Conservation (phyloP, 2,888 invertebrate genomes). For the Leucophenga maculata region DNA sequence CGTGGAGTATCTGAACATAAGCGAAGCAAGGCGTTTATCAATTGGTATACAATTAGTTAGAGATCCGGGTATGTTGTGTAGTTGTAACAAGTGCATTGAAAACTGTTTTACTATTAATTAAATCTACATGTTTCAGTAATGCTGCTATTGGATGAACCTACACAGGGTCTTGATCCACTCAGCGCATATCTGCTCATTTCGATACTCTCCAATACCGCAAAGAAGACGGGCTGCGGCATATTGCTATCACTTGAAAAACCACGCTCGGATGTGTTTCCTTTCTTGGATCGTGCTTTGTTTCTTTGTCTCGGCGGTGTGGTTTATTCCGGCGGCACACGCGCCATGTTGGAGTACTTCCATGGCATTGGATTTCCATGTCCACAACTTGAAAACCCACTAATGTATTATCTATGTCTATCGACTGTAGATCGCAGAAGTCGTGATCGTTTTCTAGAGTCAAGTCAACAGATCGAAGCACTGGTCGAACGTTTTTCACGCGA, state of each 20-base stretch:
- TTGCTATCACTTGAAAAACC: slow-evolving; percentile 94
- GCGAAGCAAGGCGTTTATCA: slow-evolving; percentile 90
- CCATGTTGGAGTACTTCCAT: slow-evolving; percentile 95
- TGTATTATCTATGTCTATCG: slow-evolving; percentile 87
- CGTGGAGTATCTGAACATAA: slow-evolving; percentile 87
- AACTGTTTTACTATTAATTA: background rate
- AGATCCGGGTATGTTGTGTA: slow-evolving; percentile 82
- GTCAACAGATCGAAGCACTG: slow-evolving; percentile 91
- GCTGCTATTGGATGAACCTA: slow-evolving; percentile 92
- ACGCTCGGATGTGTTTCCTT: slow-evolving; percentile 94
- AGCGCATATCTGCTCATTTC: slow-evolving; percentile 96
- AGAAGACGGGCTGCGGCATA: slow-evolving; percentile 91
- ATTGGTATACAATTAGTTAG: slow-evolving; percentile 94
- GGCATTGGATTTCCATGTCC: slow-evolving; percentile 97
- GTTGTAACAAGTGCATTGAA: background rate
- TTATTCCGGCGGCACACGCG: slow-evolving; percentile 91
- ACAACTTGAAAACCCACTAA: slow-evolving; percentile 96
- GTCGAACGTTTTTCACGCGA: slow-evolving; percentile 93
- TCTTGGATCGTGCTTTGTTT: slow-evolving; percentile 91
- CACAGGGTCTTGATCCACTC: slow-evolving; percentile 93
- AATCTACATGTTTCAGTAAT: slow-evolving; percentile 77
- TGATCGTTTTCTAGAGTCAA: slow-evolving; percentile 93
- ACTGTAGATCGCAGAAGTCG: slow-evolving; percentile 81
- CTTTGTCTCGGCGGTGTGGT: slow-evolving; percentile 93
- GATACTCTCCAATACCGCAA: slow-evolving; percentile 90